Percentiles rank a stretch among this genome's conserved stretches.
These are phyloP conservation scores for Piscicola geometra DNA, from an alignment of 2,888 invertebrate species.

Conservation along the genomic window DNA sequence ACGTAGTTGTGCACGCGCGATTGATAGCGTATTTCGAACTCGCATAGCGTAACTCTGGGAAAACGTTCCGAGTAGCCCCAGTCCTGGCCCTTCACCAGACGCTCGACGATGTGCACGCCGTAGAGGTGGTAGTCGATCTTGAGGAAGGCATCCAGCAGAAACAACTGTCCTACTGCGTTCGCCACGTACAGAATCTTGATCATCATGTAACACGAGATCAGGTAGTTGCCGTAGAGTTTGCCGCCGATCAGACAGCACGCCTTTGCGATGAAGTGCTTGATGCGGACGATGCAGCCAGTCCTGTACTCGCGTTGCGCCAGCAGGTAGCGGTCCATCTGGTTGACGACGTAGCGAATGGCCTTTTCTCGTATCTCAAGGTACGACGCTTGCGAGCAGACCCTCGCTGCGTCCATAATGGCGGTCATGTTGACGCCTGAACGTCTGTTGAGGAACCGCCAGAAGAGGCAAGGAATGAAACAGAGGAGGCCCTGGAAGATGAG, in stretches of 20 bases:
- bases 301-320: constrained; percentile 56
- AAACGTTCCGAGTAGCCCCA: constrained; percentile 54
- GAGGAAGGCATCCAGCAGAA: constrained; percentile 58
- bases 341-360: constrained; percentile 56
- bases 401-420: constrained; percentile 44
- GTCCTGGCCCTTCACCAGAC: constrained; percentile 54
- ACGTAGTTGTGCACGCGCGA: constrained; percentile 46
- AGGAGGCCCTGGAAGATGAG: constrained; percentile 45
- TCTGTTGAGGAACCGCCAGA: constrained; percentile 45
- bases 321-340: constrained; percentile 58
- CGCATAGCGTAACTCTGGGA: constrained; percentile 55
- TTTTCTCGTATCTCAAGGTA: constrained; percentile 46
- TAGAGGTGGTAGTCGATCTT: constrained; percentile 56
- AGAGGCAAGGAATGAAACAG: constrained; percentile 44
- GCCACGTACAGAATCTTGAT: constrained; percentile 56
- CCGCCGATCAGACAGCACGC: constrained; percentile 55
- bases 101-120: constrained; percentile 58
- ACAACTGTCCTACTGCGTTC: constrained; percentile 58
- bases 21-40: constrained; percentile 52
- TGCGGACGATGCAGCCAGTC: constrained; percentile 53
- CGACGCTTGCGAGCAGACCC: constrained; percentile 44
- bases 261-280: constrained; percentile 54
- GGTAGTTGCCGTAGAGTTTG: constrained; percentile 57
- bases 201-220: constrained; percentile 57
- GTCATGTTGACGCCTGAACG: constrained; percentile 45